A percentile compares a stretch with the other conserved stretches of the same genome.
phyloP scores from a whole-genome alignment of 2,113 vertebrate species.

The Corythoichthys haematopterus region DNA sequence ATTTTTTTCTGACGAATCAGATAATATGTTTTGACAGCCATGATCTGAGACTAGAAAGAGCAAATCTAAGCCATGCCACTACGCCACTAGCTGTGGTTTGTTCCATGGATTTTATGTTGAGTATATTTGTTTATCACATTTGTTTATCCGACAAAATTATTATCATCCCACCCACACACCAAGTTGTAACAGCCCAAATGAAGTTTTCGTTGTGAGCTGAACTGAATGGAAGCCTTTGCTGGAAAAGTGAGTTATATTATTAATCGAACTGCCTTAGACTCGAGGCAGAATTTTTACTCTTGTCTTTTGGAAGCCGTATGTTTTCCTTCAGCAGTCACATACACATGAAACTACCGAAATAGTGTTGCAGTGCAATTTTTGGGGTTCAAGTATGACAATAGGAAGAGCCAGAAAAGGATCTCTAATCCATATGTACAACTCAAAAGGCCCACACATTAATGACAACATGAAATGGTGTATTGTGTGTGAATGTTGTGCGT shows the following conservation, averaged over 20 bases:
- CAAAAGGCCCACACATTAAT: conserved; percentile 54
- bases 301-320: neutral
- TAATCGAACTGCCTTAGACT: conserved; percentile 5
- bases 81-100: neutral
- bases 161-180: neutral
- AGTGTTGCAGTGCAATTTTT: too few species aligned
- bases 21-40: too few species aligned
- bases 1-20: too few species aligned
- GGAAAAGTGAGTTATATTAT: neutral
- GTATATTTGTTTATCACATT: neutral
- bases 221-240: neutral
- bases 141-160: neutral
- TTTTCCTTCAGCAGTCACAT: conserved; percentile 12
- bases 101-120: neutral
- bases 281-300: conserved; percentile 6
- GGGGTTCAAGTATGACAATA: neutral
- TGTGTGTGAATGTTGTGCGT: conserved; percentile 53
- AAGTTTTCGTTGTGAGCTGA: neutral
- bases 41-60: too few species aligned
- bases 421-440: conserved; percentile 26
- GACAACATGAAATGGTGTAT: conserved; percentile 50
- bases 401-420: neutral
- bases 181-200: neutral
- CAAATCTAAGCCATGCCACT: too few species aligned
- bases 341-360: conserved; percentile 11